phyloP scores from a whole-genome alignment of 2,888 invertebrate genomes.

The Mythimna vitellina region DNA sequence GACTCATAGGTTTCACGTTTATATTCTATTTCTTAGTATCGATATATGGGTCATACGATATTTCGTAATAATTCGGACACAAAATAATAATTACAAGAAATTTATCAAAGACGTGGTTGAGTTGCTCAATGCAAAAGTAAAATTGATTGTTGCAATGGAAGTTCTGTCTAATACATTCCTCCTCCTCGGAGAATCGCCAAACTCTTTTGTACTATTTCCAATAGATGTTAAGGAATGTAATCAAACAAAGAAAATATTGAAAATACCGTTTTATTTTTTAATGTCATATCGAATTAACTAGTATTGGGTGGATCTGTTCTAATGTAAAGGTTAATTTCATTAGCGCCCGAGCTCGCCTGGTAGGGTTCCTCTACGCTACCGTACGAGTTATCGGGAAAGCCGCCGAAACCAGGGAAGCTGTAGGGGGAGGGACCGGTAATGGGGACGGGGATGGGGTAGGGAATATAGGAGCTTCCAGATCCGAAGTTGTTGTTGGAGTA shows the following conservation, averaged over 20 bases:
- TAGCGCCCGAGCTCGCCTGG: not conserved
- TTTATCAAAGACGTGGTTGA: not conserved
- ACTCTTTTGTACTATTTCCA: not conserved
- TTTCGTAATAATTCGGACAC: constrained; percentile 53
- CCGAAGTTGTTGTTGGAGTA: constrained; percentile 32
- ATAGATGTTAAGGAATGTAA: not conserved
- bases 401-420: constrained; percentile 18
- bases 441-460: constrained; percentile 58
- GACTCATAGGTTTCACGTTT: constrained; percentile 33
- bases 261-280: constrained; percentile 32
- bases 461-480: constrained; percentile 37
- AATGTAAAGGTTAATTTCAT: constrained; percentile 55
- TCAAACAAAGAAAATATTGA: constrained; percentile 25
- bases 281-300: not conserved
- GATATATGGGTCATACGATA: constrained; percentile 23
- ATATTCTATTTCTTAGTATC: constrained; percentile 40
- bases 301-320: constrained; percentile 37
- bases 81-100: constrained; percentile 12
- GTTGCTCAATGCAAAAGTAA: constrained; percentile 1
- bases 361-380: constrained; percentile 26
- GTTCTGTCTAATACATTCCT: not conserved
- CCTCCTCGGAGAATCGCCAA: too few species aligned
- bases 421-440: constrained; percentile 18
- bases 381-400: constrained; percentile 31
- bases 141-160: not conserved